phyloP scores from a whole-genome alignment of 92 coral and sea anemone species.

The Porites lobata region DNA sequence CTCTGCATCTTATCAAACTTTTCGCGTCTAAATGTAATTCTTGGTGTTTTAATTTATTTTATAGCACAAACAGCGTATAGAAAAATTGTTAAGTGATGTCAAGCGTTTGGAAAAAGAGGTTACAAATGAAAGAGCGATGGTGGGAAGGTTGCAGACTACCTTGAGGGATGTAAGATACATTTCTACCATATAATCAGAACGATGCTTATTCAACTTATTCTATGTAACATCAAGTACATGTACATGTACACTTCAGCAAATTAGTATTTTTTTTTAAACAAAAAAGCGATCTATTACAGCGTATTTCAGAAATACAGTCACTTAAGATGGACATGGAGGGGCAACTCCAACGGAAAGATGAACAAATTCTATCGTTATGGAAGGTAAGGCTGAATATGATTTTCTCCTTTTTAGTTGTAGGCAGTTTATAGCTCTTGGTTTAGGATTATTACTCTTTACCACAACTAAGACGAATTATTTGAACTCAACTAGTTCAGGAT shows the following conservation, averaged over 20 bases:
- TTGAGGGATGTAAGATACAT: neutral
- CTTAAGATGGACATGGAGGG: conserved; percentile 19
- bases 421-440: too few species aligned
- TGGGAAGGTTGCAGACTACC: neutral
- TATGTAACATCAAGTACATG: too few species aligned
- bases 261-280: neutral
- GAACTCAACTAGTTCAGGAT: neutral
- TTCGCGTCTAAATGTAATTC: too few species aligned
- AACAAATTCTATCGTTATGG: conserved; percentile 8
- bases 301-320: neutral
- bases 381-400: neutral
- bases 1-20: too few species aligned
- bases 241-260: too few species aligned
- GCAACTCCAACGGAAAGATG: conserved; percentile 15
- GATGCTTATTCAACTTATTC: too few species aligned
- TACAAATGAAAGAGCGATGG: conserved; percentile 2
- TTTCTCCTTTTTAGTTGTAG: neutral
- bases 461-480: neutral
- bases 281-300: neutral
- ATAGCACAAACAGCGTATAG: conserved; percentile 12
- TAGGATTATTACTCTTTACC: neutral
- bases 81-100: neutral
- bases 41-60: neutral
- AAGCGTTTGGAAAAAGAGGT: conserved; percentile 5
- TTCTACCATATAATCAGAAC: too few species aligned